Evolutionary conservation across 1,140 invertebrate species (phyloP).

Genomic region (Drosophila obscura): DNA sequence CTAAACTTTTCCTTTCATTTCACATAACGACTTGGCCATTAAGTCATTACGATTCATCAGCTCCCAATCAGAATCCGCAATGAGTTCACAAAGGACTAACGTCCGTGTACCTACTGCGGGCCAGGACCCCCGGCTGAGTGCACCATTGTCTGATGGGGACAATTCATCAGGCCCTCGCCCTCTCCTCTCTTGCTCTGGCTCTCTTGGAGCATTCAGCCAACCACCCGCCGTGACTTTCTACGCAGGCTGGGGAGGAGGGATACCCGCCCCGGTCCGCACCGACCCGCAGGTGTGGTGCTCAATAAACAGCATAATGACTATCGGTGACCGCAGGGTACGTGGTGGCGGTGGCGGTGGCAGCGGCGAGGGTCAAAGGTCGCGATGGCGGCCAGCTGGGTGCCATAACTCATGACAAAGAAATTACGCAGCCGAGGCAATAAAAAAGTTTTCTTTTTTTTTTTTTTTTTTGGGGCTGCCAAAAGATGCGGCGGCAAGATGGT

Average conservation of each 20-base stretch:
- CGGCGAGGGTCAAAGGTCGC: slow-evolving; percentile 43
- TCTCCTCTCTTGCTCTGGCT: not conserved
- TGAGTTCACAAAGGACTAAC: slow-evolving; percentile 14
- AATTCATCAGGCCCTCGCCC: slow-evolving; percentile 19
- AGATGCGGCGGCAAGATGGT: not conserved
- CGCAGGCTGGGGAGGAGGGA: not conserved
- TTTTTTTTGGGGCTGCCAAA: slow-evolving; percentile 4
- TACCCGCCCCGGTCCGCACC: too few species aligned
- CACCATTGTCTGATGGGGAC: slow-evolving; percentile 30
- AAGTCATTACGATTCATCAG: slow-evolving; percentile 42
- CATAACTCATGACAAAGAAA: slow-evolving; percentile 79
- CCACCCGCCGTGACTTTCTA: slow-evolving; percentile 24
- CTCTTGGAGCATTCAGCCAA: not conserved
- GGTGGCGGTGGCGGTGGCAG: not conserved
- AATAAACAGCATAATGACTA: slow-evolving; percentile 77
- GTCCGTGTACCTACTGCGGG: not conserved
- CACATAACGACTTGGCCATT: slow-evolving; percentile 9
- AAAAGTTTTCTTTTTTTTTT: slow-evolving; percentile 55
- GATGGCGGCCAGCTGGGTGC: slow-evolving; percentile 36
- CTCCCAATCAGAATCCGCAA: slow-evolving; percentile 18
- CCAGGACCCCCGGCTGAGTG: slow-evolving; percentile 25
- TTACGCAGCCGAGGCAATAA: slow-evolving; percentile 71
- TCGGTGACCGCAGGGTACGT: slow-evolving; percentile 57
- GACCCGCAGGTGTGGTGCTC: slow-evolving; percentile 66
- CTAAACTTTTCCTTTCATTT: not conserved